Base-by-base conservation (phyloP, 2,113 vertebrate species). In the Eleginops maclovinus region DNA sequence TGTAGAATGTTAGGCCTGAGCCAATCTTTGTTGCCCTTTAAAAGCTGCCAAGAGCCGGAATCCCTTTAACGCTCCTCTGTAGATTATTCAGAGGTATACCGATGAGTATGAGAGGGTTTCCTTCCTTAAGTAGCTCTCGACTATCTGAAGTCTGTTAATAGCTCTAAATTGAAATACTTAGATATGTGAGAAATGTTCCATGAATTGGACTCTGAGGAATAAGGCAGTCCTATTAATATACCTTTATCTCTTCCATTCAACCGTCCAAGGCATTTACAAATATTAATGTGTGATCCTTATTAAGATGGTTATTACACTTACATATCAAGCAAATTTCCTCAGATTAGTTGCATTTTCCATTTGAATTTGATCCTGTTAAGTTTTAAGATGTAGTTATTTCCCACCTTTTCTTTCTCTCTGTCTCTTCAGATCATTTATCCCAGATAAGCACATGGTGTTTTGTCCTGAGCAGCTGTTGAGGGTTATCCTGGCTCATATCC, bases 401-500 rank as follows among this genome's bases (percentile, higher is more conserved):
- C 49, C 47, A 22, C 31, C 14, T 47, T 8, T 24, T 54, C 14
- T 75, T 1, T 54, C n/a, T 66, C 8, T 73, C 11, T 64, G 55
- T 75, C 64, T 69, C 9, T 36, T 44, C 80, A 99, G 98, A 90
- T 99, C 97, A 26, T 99, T 99, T 89, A 99, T 99, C 85, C 98
- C 98, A 0, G 98, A 99, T 90, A 96, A 99, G 90, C 97, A 99
- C 93, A 93, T 99, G 95, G 98, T 99, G 72, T 99, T 97, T 91
- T 99, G 97, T 86, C 98, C 98, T 11, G 97, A 99, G 91, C 98
- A 99, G 95, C 95, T 99, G 88, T 94, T 99, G 58, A 95, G 97
- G 28, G 96, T 99, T 79, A 98, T 99, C 83, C 93, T 99, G 82
- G 97, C 98, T 1, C 97, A 99, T 75, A 98, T 99, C 84, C 98